Conservation (phyloP, 2,113 vertebrate species). For the Amphiprion ocellaris region DNA sequence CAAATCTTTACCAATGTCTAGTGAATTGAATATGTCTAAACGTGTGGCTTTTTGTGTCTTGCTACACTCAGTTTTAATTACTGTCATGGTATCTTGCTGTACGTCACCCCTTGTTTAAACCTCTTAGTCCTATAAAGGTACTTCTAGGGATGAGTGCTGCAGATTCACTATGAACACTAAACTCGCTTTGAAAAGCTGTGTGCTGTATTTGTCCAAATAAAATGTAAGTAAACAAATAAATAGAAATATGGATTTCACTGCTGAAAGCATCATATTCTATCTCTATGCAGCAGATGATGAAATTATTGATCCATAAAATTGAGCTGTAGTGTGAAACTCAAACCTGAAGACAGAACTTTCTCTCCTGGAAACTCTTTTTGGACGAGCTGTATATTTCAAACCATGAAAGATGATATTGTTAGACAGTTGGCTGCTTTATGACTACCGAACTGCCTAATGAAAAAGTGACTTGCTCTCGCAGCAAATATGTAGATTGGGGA, state of each 20-base stretch:
- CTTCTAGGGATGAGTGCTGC: no score
- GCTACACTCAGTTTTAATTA: no score
- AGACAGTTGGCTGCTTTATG: conserved; percentile 9
- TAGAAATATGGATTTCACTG: not conserved
- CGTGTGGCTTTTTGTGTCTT: no score
- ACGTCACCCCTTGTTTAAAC: no score
- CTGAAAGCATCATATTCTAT: not conserved
- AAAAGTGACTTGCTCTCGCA: conserved; percentile 10
- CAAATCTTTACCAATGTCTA: no score
- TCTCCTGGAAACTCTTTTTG: conserved; percentile 18
- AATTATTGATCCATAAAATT: conserved; percentile 19
- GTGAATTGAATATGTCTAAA: no score
- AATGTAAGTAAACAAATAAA: no score
- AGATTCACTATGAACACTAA: no score
- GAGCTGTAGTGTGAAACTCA: conserved; percentile 8
- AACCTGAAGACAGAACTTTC: conserved; percentile 19
- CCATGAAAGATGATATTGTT: conserved; percentile 5
- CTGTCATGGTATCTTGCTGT: no score
- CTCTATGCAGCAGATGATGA: conserved; percentile 3
- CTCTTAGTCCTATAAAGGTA: no score
- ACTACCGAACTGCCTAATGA: conserved; percentile 4
- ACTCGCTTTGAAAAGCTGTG: no score
- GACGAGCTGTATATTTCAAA: conserved; percentile 36
- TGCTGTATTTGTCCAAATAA: no score
- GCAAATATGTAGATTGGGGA: conserved; percentile 9